These are phyloP conservation scores for Neolamprologus variostigma DNA, from an alignment of 2,113 vertebrate genomes.

Conservation along the genomic window DNA sequence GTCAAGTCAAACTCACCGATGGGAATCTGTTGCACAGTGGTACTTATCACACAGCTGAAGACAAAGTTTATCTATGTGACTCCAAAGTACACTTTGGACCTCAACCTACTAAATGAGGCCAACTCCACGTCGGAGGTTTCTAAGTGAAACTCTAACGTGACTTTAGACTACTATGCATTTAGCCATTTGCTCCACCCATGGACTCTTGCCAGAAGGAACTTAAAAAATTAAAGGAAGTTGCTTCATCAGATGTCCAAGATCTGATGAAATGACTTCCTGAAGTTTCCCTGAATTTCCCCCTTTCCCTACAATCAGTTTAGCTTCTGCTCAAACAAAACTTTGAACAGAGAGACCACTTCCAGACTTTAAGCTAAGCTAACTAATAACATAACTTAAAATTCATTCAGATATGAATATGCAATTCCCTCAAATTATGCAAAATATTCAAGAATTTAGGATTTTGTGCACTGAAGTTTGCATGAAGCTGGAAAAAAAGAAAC, in stretches of 20 bases:
- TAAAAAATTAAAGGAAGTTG: background rate
- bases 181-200: background rate
- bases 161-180: background rate
- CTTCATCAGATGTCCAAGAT: background rate
- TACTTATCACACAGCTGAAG: slow-evolving; percentile 22
- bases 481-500: background rate
- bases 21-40: background rate
- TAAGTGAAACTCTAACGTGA: background rate
- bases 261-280: background rate
- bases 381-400: background rate
- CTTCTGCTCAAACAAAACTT: background rate
- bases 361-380: background rate
- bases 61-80: slow-evolving; percentile 32
- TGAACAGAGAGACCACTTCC: background rate
- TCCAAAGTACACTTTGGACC: slow-evolving; percentile 49
- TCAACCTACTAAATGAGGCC: slow-evolving; percentile 34
- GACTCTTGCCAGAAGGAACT: background rate
- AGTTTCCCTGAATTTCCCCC: background rate
- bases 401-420: background rate
- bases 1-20: background rate
- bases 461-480: background rate
- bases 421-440: background rate
- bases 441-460: background rate
- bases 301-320: background rate
- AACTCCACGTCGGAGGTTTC: slow-evolving; percentile 53